Percentiles rank a stretch among this genome's conserved stretches.
Conservation (phyloP, 2,888 invertebrate genomes). For the Euplexia lucipara region DNA sequence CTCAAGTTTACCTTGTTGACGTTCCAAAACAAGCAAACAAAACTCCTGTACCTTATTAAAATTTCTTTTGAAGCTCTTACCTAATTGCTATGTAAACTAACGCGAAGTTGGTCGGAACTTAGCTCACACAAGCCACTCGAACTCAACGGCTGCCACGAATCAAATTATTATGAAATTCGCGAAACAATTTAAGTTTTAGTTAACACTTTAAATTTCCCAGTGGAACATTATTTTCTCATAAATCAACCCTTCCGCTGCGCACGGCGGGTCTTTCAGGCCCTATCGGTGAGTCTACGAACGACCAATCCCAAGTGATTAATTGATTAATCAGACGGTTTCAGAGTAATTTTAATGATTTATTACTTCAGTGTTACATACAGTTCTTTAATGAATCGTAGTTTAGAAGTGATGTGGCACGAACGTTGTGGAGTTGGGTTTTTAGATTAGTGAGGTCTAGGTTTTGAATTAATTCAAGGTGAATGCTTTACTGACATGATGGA, state of each 20-base stretch:
- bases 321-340: conserved; percentile 85
- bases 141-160: conserved; percentile 53
- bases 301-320: conserved; percentile 87
- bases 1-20: conserved; percentile 43
- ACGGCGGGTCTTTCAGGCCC: conserved; percentile 74
- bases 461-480: conserved; percentile 9
- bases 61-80: conserved; percentile 51
- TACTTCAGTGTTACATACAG: conserved; percentile 65
- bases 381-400: conserved; percentile 64
- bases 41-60: conserved; percentile 51
- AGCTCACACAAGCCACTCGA: conserved; percentile 55
- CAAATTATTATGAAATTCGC: conserved; percentile 72
- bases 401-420: conserved; percentile 56
- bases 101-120: conserved; percentile 49
- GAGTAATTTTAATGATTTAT: conserved; percentile 88
- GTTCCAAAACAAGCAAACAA: conserved; percentile 44
- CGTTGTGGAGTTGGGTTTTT: conserved; percentile 30
- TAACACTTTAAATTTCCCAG: conserved; percentile 80
- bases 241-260: conserved; percentile 83
- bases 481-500: conserved; percentile 15
- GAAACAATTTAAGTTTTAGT: conserved; percentile 73
- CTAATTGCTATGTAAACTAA: conserved; percentile 59
- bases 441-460: conserved; percentile 10
- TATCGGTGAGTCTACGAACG: conserved; percentile 79
- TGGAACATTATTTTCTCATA: conserved; percentile 87